Percentiles rank a stretch among this genome's conserved stretches.
Evolutionary conservation across 2,888 invertebrate genomes (phyloP).

Genomic region (Steromphala cineraria): DNA sequence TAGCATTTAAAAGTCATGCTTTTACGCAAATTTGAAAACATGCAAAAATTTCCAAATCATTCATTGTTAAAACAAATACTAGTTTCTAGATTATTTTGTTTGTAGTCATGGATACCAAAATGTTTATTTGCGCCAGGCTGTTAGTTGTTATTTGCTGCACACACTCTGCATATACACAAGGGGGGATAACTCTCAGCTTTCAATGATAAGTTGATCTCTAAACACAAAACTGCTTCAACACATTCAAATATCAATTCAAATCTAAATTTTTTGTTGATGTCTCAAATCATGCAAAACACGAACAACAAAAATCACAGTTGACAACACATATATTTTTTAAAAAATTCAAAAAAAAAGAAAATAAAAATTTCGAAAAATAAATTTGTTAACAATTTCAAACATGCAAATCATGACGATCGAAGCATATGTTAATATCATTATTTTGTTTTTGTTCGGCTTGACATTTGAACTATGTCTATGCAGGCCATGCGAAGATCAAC

Average conservation of each 20-base stretch:
- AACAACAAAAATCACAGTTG: not conserved
- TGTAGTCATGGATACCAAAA: not conserved
- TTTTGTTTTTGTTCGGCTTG: not conserved
- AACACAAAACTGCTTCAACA: not conserved
- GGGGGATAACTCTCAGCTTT: not conserved
- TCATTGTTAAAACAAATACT: too few species aligned
- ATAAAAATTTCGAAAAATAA: not conserved
- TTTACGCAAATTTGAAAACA: too few species aligned
- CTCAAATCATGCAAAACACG: not conserved
- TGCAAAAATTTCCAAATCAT: too few species aligned
- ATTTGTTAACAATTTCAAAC: not conserved
- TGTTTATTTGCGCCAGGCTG: not conserved
- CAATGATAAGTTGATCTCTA: slow-evolving; percentile 17
- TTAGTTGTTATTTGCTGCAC: not conserved
- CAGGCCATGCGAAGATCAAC: slow-evolving; percentile 17
- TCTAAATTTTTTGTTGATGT: not conserved
- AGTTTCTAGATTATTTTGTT: too few species aligned
- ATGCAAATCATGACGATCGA: not conserved
- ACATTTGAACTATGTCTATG: slow-evolving; percentile 4
- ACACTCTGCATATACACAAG: not conserved
- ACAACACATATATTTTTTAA: not conserved
- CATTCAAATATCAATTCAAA: slow-evolving; percentile 7
- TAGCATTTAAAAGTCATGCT: too few species aligned
- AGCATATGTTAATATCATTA: not conserved
- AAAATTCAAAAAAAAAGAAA: not conserved